These are phyloP conservation scores for Bufo gargarizans DNA, from an alignment of 2,113 vertebrate species.

Conservation along the genomic window DNA sequence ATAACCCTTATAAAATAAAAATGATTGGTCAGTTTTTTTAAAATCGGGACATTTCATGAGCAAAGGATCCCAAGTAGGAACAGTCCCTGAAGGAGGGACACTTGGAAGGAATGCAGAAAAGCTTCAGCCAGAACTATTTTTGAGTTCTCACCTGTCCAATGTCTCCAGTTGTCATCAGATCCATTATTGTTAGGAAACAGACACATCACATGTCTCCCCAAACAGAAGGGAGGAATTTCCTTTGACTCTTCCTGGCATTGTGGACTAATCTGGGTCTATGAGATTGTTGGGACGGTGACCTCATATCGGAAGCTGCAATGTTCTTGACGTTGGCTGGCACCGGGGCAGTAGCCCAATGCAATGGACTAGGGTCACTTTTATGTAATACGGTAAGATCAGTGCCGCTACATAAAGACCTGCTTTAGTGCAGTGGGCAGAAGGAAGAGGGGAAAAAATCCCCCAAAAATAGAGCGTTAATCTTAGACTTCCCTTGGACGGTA, in stretches of 20 bases:
- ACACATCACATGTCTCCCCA: background rate
- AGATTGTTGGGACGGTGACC: background rate
- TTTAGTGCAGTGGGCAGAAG: too few species aligned
- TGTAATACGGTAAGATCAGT: background rate
- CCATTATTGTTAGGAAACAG: conserved; percentile 1
- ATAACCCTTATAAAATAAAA: too few species aligned
- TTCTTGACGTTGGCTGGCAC: background rate
- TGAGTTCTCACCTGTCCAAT: background rate
- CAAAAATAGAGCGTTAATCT: too few species aligned
- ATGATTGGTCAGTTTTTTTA: background rate
- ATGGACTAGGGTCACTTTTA: background rate
- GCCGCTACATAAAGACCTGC: too few species aligned
- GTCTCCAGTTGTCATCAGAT: conserved; percentile 2
- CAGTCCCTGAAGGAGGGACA: background rate
- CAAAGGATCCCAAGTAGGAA: background rate
- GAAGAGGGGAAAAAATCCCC: too few species aligned
- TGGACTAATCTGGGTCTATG: conserved; percentile 24
- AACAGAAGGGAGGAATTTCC: conserved; percentile 46
- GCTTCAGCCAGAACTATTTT: background rate
- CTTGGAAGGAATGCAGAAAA: background rate
- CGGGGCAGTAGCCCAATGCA: background rate
- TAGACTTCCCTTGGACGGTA: too few species aligned
- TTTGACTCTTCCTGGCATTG: conserved; percentile 47
- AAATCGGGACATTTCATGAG: background rate
- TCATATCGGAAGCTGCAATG: background rate